Evolutionary conservation across 2,113 vertebrate species (phyloP), one percentile per base, ranked within the genome.

Genomic region (Pollimyrus isidori): DNA sequence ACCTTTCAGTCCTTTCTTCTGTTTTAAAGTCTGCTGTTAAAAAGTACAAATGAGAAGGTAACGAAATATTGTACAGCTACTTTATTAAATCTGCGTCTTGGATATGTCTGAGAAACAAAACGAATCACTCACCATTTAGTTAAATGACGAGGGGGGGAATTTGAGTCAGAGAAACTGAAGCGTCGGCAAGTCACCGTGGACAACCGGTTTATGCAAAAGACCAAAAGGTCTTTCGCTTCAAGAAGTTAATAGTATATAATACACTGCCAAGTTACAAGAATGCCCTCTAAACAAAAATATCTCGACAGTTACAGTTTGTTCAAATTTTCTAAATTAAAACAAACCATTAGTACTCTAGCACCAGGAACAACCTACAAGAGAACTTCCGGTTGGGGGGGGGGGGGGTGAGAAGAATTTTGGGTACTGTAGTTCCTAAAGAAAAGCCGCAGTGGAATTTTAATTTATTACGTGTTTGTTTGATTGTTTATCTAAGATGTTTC

Each of bases 1-100:
- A 98, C 97, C 93, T 94, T 93, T 94, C 21, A 93, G 89, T 58
- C 91, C 87, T 88, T 93, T 95, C 90, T 92, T 97, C 90, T 87
- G 17, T 91, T 94, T 97, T 53, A 90, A 49, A 88, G 95, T 94
- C 97, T 97, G 89, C 2, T 87, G 83, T 30, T 23, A 65, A 89
- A 86, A 92, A 91, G 88, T 65, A 48, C 73, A 91, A 80, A 15
- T 49, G 13, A 49, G 10, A 58, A 13, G 11, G 30, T 88, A 73
- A 35, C 49, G 15, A 11, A 62, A 17, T 65, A 19, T 9, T 35
- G 39, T 30, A 26, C 15, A 23, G 21, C n/a, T 35, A 50, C 23
- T 85, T 2, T 46, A 13, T 86, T 11, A n/a, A 48, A 48, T n/a
- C 21, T 45, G 46, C 1, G 7, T 48, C 13, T 62, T 58, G 13